These are phyloP conservation scores for Thripadectes ignobilis DNA, from an alignment of 2,797 vertebrate species.

Conservation along the genomic window DNA sequence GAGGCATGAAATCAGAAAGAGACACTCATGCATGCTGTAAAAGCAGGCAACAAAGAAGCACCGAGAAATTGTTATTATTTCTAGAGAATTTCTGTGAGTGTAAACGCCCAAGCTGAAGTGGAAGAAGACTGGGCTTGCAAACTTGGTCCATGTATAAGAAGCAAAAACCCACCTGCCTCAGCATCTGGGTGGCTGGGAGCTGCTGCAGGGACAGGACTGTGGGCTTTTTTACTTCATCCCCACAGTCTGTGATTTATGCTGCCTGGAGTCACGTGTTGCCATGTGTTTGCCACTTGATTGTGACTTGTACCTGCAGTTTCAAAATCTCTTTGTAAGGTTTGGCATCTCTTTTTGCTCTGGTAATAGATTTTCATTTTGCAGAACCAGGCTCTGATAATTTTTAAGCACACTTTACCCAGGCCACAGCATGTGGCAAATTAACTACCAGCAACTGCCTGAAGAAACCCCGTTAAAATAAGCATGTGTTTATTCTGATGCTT, in stretches of 20 bases:
- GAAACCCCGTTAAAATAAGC: background rate
- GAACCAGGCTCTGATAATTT: background rate
- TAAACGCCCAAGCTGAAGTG: background rate
- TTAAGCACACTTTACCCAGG: background rate
- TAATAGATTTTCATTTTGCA: background rate
- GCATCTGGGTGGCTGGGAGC: background rate
- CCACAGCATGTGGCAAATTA: background rate
- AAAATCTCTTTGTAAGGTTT: background rate
- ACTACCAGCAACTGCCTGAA: background rate
- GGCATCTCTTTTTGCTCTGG: background rate
- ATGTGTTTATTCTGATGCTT: background rate
- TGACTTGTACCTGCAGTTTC: background rate
- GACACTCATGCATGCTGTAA: background rate
- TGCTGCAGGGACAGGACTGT: background rate
- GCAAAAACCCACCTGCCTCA: background rate
- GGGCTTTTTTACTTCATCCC: background rate
- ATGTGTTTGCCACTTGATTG: background rate
- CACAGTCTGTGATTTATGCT: background rate
- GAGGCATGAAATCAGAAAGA: background rate
- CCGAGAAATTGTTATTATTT: background rate
- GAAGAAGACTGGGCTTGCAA: background rate
- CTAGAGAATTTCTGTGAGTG: background rate
- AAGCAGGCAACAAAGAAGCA: background rate
- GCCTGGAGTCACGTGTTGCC: background rate
- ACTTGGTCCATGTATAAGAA: background rate